These are phyloP conservation scores for Drosophila truncata DNA, from an alignment of 1,140 invertebrate species.

Conservation along the genomic window DNA sequence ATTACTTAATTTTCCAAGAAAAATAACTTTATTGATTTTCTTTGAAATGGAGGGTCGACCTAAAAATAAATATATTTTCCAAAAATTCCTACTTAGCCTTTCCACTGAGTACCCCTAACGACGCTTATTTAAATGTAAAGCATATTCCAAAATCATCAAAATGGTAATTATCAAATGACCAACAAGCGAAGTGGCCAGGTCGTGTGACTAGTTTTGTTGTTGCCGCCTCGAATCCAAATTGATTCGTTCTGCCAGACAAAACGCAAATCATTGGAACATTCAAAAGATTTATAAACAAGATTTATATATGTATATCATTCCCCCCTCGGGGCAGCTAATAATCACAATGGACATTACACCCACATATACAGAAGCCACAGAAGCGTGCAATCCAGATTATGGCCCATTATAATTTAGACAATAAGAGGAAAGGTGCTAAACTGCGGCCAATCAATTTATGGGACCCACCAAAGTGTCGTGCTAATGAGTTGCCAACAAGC, in stretches of 20 bases:
- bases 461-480: conserved; percentile 43
- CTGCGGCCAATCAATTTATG: conserved; percentile 56
- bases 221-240: neutral
- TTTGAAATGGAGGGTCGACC: too few species aligned
- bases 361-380: conserved; percentile 4
- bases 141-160: conserved; percentile 44
- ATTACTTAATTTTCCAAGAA: too few species aligned
- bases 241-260: conserved; percentile 37
- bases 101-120: conserved; percentile 17
- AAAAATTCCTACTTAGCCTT: neutral
- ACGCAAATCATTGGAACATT: conserved; percentile 28
- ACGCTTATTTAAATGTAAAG: conserved; percentile 43
- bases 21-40: too few species aligned
- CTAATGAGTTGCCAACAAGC: conserved; percentile 70
- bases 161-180: conserved; percentile 31
- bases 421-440: conserved; percentile 62
- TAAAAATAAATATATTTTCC: neutral
- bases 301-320: neutral
- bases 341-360: conserved; percentile 4
- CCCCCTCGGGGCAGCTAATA: conserved; percentile 9
- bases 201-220: conserved; percentile 45
- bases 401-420: conserved; percentile 27
- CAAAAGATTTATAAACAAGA: neutral
- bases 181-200: conserved; percentile 15
- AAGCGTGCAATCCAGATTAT: conserved; percentile 26